Base-by-base conservation (phyloP, 2,113 vertebrate genomes). In the Xyliphius kryptos region DNA sequence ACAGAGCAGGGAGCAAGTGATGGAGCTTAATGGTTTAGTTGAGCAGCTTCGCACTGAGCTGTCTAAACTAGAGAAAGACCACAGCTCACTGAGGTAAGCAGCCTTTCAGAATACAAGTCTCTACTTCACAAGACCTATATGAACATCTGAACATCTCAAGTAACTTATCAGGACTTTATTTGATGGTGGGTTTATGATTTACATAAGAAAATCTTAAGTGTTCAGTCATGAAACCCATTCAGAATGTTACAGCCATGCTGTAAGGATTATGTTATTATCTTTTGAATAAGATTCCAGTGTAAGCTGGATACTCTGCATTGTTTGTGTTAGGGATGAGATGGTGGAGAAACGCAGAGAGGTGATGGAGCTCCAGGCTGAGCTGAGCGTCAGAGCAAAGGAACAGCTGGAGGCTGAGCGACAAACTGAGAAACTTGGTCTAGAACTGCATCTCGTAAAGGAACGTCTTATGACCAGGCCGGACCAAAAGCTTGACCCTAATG, bases 351-450 rank as follows among this genome's bases (percentile, higher is more conserved):
- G 70, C 9, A 62, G 37, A 15, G 89, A 87, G 80, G 81, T 70
- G 16, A 80, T 89, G 32, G 81, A 85, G 59, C 80, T 90, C 26
- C 89, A 89, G 74, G 78, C 83, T 48, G 79, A 85, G 66, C 77
- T 89, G 38, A 85, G 81, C 38, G 70, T 77, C 56, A 77, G 67
- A 64, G 70, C 74, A 43, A 80, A 87, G 71, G 86, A 89, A 66
- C 86, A 82, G 67, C 67, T 66, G 38, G 67, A 59, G 12, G 68
- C 83, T 5, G 75, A 85, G 67, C 85, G 86, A 32, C 84, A 91
- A 62, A 79, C 71, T 47, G 79, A 85, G 21, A 77, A 78, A 58
- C 80, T 90, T 41, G 74, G 77, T n/a, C 55, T 72, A 6, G 82
- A 88, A 7, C 20, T 75, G 4, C 74, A 71, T 59, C 64, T n/a